Evolutionary conservation across 2,888 invertebrate species (phyloP), one percentile per base, ranked within the genome.

Genomic region (Limenitis camilla): DNA sequence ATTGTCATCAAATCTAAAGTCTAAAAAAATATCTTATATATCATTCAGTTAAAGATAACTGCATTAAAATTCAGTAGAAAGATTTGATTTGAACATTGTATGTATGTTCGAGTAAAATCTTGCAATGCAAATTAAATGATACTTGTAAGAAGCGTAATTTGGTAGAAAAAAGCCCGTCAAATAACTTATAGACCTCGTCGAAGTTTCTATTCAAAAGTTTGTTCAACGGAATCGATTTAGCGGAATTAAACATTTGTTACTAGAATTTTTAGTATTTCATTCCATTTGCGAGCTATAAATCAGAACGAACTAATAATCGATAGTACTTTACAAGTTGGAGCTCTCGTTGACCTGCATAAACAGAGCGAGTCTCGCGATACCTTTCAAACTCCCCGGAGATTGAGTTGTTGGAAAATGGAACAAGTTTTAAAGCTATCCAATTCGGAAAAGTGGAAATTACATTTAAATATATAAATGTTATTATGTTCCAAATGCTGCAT

Each of bases 271-370:
- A 46, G 38, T 36, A 35, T 46, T 41, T 55, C 45, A 19, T 56
- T 54, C 35, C 49, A 49, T 45, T 48, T 9, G 45, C 38, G 42
- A 27, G 44, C 40, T 46, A 48, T 42, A 54, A 57, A 54, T 49
- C 52, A 49, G 50, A 45, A n/a, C 47, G 49, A 57, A 57, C 54
- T 56, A 52, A 56, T 53, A 56, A 53, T 56, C 53, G 56, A 53
- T 56, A 53, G 53, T 46, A 57, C 57, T 57, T 57, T 49, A 45
- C 40, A 45, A 54, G 46, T 57, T 52, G 46, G 51, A 54, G 49
- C 53, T 57, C 52, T 51, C 49, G 57, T 52, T 57, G 57, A 54
- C 57, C 57, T 52, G 57, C 49, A 54, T 57, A 52, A 49, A 49
- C 48, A 54, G 46, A 54, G 50, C 50, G 44, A 44, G 50, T 50